Evolutionary conservation across 2,113 vertebrate species (phyloP).

Genomic region (Mus pahari): DNA sequence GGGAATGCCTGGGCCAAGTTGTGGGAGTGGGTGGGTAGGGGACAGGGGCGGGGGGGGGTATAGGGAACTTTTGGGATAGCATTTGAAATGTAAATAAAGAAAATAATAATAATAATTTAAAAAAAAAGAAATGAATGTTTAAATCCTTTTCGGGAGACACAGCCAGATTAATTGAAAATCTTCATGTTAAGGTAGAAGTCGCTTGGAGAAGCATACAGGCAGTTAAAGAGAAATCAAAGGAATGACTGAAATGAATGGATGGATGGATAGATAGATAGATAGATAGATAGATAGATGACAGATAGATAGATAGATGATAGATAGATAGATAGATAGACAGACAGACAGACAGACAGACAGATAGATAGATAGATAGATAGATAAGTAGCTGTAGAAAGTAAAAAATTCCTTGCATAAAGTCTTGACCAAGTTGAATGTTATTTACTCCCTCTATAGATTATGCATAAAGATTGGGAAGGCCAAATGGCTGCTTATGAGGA

Average conservation of each 20-base stretch:
- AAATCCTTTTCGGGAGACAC: not conserved
- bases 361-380: no score
- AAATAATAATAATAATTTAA: no score
- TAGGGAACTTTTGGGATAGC: no score
- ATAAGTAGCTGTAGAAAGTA: not conserved
- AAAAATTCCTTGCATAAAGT: not conserved
- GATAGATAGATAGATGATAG: no score
- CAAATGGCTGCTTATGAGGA: not conserved
- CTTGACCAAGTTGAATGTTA: not conserved
- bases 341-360: no score
- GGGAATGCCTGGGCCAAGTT: no score
- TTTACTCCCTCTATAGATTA: not conserved
- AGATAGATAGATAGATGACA: fast-evolving
- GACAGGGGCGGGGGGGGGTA: no score
- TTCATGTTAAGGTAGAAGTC: not conserved
- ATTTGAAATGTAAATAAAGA: no score
- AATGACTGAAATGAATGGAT: not conserved
- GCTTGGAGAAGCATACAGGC: not conserved
- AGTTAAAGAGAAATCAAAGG: not conserved
- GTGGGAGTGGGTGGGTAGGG: no score
- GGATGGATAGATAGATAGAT: fast-evolving
- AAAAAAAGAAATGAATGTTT: no score
- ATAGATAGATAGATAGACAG: no score
- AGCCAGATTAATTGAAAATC: not conserved
- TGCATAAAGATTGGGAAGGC: not conserved